Percentiles rank a stretch among this genome's conserved stretches.
phyloP scores from a whole-genome alignment of 2,888 invertebrate species.

The Yponomeuta malinellus region DNA sequence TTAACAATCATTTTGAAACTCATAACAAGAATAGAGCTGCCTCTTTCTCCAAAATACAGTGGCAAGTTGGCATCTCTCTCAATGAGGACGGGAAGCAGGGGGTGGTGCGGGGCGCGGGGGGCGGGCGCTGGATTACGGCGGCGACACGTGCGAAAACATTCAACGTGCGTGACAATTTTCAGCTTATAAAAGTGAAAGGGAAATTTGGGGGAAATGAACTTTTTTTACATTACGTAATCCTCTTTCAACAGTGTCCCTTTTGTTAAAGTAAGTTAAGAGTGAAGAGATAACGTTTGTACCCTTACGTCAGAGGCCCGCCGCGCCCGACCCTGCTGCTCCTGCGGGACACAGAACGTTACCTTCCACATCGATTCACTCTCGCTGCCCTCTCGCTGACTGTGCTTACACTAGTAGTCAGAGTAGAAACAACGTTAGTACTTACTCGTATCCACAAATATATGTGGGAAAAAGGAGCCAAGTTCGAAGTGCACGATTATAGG shows the following conservation, averaged over 20 bases:
- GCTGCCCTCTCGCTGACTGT: neutral
- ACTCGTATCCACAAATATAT: too few species aligned
- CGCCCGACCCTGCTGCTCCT: neutral
- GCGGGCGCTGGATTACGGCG: neutral
- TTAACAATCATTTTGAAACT: too few species aligned
- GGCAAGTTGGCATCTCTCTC: too few species aligned
- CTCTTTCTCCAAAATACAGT: too few species aligned
- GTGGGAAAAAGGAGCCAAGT: too few species aligned
- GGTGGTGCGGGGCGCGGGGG: neutral
- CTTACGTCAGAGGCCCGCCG: neutral
- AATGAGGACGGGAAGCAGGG: neutral
- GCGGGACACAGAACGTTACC: neutral
- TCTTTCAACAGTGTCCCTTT: conserved; percentile 1
- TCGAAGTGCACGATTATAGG: too few species aligned
- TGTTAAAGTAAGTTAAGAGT: neutral
- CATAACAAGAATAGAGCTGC: too few species aligned
- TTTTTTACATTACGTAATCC: neutral
- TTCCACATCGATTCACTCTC: neutral
- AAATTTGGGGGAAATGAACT: neutral
- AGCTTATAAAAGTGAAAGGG: neutral
- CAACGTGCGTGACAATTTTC: neutral
- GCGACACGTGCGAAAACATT: neutral
- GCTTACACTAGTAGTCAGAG: neutral
- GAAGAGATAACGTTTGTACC: neutral
- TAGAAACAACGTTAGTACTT: too few species aligned